Base-by-base conservation (phyloP, 2,888 invertebrate species). In the Nasonovia ribisnigri region DNA sequence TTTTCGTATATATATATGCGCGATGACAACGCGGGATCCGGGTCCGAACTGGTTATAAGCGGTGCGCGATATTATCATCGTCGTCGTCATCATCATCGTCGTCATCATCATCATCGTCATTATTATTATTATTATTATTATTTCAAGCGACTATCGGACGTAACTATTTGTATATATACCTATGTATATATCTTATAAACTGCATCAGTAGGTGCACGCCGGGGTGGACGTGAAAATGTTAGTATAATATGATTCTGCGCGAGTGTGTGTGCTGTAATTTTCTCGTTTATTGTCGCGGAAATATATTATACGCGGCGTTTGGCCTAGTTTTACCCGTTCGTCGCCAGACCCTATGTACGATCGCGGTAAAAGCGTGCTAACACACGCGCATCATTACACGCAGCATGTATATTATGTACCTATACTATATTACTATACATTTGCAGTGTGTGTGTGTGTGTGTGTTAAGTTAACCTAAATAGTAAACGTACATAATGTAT, bases 21-120 rank as follows among this genome's bases (percentile, higher is more conserved):
- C 67, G 67, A 36, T 24, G 67, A 48, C 77, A 36, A 88, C 84
- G 51, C 54, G 91, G 91, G 84, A 91, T 91, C 91, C 91, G 91
- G 91, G 91, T 91, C 84, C 84, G 91, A 84, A 91, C 91, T 84
- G 91, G 91, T 84, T 91, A 67, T 90, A 46, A 26, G 11, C 29
- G 43, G 43, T 20, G 20, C 51, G 29, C 84, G 42, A 91, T 84
- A 91, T 84, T 91, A 90, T 90, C 54, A 67, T 36, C 67, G n/a
- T n/a, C 67, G 8, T 60, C 60, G 0, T 67, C 60, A 29, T 60
- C 60, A 11, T 60, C 60, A 11, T 60, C 29, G 29, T 29, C 16
- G 8, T 60, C 60, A 3, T 67, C 60, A 29, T 60, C 60, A 11
- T 60, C 60, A 11, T 60, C 29, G 29, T 29, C 16, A 57, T 57